A percentile compares a stretch with the other conserved stretches of the same genome.
These are phyloP conservation scores for Notoglanidium macrostoma DNA, from an alignment of 2,797 vertebrate species.

Conservation along the genomic window DNA sequence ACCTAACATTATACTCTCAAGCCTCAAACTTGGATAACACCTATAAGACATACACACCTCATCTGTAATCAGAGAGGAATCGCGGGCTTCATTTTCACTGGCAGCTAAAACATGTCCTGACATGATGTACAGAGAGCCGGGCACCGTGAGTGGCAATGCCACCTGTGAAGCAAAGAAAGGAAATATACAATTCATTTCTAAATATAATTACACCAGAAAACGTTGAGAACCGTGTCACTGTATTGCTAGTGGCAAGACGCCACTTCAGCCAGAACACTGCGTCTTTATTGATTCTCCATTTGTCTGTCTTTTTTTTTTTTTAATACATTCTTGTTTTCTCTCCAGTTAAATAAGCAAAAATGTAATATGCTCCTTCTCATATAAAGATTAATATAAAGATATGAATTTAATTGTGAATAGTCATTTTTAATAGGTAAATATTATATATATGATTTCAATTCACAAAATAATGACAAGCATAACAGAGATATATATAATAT, in stretches of 20 bases:
- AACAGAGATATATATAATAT: no score
- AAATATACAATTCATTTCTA: not conserved
- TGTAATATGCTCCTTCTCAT: not conserved
- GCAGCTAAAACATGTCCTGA: constrained; percentile 79
- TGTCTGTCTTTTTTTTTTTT: not conserved
- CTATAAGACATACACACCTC: constrained; percentile 74
- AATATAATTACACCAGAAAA: not conserved
- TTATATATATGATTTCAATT: no score
- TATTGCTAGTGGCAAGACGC: not conserved
- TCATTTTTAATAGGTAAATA: no score
- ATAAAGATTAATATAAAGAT: not conserved
- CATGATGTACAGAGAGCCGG: constrained; percentile 75
- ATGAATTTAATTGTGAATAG: not conserved
- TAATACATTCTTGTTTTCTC: not conserved
- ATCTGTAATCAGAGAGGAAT: constrained; percentile 73
- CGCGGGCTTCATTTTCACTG: constrained; percentile 72
- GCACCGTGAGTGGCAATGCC: constrained; percentile 72
- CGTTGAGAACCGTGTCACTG: not conserved
- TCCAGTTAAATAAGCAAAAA: not conserved
- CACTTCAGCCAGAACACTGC: not conserved
- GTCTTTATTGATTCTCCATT: not conserved
- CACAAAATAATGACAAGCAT: no score
- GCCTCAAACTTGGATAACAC: not conserved
- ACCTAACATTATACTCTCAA: not conserved
- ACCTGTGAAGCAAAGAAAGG: constrained; percentile 68